Percentiles rank a stretch among this genome's conserved stretches.
Evolutionary conservation across 2,113 vertebrate genomes (phyloP).

Genomic region (Lampris megalopsis): DNA sequence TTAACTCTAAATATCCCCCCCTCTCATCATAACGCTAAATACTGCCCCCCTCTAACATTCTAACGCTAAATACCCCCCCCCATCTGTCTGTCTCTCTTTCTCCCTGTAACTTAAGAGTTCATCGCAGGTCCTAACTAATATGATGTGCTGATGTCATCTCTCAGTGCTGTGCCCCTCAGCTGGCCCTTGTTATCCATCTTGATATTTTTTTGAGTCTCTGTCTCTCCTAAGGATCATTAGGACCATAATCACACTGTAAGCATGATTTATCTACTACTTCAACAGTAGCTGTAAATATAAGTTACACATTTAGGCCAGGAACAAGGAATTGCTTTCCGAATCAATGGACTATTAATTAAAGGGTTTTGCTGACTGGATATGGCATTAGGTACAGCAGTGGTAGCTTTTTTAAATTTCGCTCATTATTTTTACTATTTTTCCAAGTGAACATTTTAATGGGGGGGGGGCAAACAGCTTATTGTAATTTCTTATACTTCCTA

Average conservation of each 20-base stretch:
- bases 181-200: neutral
- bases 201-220: neutral
- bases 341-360: no score
- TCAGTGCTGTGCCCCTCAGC: slow-evolving; percentile 32
- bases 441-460: slow-evolving; percentile 59
- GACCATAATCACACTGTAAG: neutral
- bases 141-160: slow-evolving; percentile 30
- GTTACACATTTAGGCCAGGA: no score
- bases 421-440: slow-evolving; percentile 13
- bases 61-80: neutral
- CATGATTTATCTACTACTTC: neutral
- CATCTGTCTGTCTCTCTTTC: slow-evolving; percentile 31
- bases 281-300: neutral
- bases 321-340: no score
- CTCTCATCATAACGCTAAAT: no score
- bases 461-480: no score
- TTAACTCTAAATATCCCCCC: neutral
- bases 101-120: slow-evolving; percentile 36
- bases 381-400: no score
- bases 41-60: no score
- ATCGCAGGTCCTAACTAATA: slow-evolving; percentile 46
- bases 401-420: no score
- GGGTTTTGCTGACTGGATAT: no score
- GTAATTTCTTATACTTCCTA: no score
- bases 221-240: neutral